These are phyloP conservation scores for Drosophila pseudoobscura DNA, from an alignment of 1,140 invertebrate genomes.

Conservation along the genomic window DNA sequence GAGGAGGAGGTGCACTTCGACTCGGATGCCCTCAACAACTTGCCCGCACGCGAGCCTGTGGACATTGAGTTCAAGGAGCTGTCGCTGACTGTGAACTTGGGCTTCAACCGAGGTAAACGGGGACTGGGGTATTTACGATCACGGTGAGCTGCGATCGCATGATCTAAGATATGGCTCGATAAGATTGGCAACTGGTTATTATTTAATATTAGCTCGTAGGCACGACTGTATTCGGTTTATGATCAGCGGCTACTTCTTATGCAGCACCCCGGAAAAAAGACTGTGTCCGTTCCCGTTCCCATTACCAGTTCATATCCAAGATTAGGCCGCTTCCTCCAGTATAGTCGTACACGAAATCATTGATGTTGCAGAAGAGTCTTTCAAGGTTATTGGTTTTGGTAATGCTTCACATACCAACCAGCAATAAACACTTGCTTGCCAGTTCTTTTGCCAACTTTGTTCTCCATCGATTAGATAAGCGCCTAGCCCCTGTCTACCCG, in stretches of 20 bases:
- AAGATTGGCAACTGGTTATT: slow-evolving; percentile 29
- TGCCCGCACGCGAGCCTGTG: slow-evolving; percentile 85
- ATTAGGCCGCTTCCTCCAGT: neutral
- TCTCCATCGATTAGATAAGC: slow-evolving; percentile 64
- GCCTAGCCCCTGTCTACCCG: slow-evolving; percentile 8
- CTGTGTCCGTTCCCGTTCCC: no score
- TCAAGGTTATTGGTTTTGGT: slow-evolving; percentile 36
- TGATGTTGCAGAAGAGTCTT: neutral
- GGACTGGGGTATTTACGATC: slow-evolving; percentile 25
- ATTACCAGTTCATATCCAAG: neutral
- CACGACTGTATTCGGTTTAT: slow-evolving; percentile 45
- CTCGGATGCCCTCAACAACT: slow-evolving; percentile 82
- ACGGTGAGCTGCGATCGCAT: slow-evolving; percentile 53
- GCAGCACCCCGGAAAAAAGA: neutral
- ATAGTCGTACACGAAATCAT: no score
- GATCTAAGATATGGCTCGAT: slow-evolving; percentile 50
- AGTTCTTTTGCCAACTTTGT: slow-evolving; percentile 48
- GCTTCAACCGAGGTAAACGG: slow-evolving; percentile 87
- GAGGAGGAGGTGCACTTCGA: slow-evolving; percentile 61
- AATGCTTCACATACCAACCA: slow-evolving; percentile 36
- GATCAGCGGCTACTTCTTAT: slow-evolving; percentile 55
- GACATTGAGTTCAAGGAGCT: slow-evolving; percentile 89
- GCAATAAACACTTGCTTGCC: slow-evolving; percentile 53
- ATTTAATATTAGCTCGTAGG: slow-evolving; percentile 24
- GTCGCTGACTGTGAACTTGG: slow-evolving; percentile 87